Evolutionary conservation across 2,113 vertebrate genomes (phyloP).

Genomic region (Tinamus guttatus): DNA sequence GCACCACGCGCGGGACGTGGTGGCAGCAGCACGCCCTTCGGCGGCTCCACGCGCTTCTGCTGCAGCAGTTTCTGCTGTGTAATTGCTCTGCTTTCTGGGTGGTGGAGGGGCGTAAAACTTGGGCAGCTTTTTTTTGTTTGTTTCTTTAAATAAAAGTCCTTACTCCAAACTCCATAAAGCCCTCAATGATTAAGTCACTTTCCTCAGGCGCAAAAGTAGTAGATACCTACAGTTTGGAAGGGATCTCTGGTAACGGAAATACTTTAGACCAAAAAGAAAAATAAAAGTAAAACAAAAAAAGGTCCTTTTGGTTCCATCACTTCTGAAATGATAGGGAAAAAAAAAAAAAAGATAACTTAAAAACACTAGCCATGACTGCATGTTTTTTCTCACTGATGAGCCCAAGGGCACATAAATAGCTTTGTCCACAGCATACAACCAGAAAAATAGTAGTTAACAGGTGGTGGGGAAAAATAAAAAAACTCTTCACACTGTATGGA

Average conservation of each 20-base stretch:
- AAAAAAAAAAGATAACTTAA: accelerated
- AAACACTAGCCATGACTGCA: neutral
- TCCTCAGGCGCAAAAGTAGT: neutral
- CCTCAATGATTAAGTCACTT: neutral
- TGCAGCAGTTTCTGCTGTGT: neutral
- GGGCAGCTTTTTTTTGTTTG: neutral
- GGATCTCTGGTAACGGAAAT: neutral
- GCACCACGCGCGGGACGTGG: neutral
- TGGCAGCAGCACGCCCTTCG: neutral
- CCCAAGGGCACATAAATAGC: neutral
- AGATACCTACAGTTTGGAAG: neutral
- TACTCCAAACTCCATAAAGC: neutral
- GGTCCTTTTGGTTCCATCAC: neutral
- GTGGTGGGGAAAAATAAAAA: neutral
- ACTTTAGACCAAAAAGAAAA: neutral
- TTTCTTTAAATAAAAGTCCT: neutral
- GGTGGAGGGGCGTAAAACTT: neutral
- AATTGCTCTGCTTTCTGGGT: neutral
- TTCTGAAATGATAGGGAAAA: neutral
- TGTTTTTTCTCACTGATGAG: neutral
- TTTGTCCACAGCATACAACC: neutral
- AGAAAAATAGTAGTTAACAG: neutral
- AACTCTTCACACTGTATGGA: neutral
- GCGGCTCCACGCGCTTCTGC: neutral
- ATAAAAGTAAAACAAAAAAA: neutral